Base-by-base conservation (phyloP, 1,140 invertebrate genomes). In the Zaprionus ghesquierei region DNA sequence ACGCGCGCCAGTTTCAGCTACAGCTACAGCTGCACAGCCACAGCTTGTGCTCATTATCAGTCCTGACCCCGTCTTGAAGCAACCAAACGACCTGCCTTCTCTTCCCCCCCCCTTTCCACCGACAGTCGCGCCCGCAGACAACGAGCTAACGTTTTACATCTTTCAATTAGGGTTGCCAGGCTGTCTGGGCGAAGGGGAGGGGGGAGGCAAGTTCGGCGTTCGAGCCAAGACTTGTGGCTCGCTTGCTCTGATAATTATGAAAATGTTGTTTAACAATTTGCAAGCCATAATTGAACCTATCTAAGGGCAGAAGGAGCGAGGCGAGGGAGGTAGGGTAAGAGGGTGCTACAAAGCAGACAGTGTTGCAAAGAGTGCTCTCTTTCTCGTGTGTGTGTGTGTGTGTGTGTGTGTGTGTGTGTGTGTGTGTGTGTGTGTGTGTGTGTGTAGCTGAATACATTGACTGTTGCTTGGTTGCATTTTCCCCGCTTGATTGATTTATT, bases 111-210 rank as follows among this genome's bases (percentile, higher is more conserved):
- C 20, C 20, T 18, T 31, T 6, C 22, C 6, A 33, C 22, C 27
- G 13, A n/a, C 22, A 63, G 38, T 50, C 44, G 25, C 38, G 38
- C 25, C 35, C 35, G 35, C 60, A 44, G 61, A 58, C 73, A 81
- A 73, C 65, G 62, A 77, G 79, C 74, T 74, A 81, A 74, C 79
- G 74, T 64, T 81, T 81, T 81, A 81, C 77, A 69, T 77, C 79
- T 76, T 66, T 49, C 77, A 82, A 81, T 81, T 70, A 78, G 79
- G 61, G 77, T 63, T 75, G 63, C 56, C 64, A 61, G 29, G 31
- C 46, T 23, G 22, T 29, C 54, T 20, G n/a, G 5, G 33, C 25
- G 5, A 13, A 20, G 15, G 15, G 12, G 6, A 18, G 1, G 18
- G 0, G 12, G 4, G 15, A n/a, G 18, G 35, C 8, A 23, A 63